A percentile compares a stretch with the other conserved stretches of the same genome.
Conservation (phyloP, 2,888 invertebrate genomes). For the Idaea straminata region DNA sequence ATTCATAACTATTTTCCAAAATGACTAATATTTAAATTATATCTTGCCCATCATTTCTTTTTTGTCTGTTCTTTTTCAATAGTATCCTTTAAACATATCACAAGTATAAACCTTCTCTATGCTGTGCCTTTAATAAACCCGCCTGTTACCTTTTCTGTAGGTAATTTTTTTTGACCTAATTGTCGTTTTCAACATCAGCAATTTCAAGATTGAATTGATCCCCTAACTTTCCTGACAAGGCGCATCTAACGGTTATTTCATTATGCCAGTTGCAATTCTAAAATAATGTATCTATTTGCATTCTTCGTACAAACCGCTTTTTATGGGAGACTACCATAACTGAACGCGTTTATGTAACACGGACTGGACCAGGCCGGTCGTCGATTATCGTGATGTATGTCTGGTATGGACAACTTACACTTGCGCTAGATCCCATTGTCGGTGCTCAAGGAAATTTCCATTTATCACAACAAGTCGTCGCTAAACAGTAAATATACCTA, state of each 20-base stretch:
- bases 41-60: too few relatives aligned
- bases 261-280: not conserved
- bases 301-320: constrained; percentile 7
- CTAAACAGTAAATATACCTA: not conserved
- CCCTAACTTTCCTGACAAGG: not conserved
- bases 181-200: not conserved
- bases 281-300: constrained; percentile 8
- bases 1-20: too few relatives aligned
- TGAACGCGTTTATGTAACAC: constrained; percentile 17
- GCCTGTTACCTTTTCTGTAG: too few relatives aligned
- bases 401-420: constrained; percentile 14
- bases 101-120: too few relatives aligned
- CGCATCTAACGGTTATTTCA: not conserved
- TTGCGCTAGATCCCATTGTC: constrained; percentile 1
- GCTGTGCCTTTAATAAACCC: too few relatives aligned
- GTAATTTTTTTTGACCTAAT: too few relatives aligned
- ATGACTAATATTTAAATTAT: too few relatives aligned
- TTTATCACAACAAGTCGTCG: not conserved
- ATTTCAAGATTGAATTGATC: not conserved
- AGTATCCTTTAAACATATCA: too few relatives aligned
- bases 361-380: constrained; percentile 20
- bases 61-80: too few relatives aligned
- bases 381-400: constrained; percentile 15
- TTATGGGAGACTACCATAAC: constrained; percentile 16
- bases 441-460: not conserved